Percentiles rank a stretch among this genome's conserved stretches.
phyloP scores from a whole-genome alignment of 2,888 invertebrate genomes.

The Bruchidius siliquastri region DNA sequence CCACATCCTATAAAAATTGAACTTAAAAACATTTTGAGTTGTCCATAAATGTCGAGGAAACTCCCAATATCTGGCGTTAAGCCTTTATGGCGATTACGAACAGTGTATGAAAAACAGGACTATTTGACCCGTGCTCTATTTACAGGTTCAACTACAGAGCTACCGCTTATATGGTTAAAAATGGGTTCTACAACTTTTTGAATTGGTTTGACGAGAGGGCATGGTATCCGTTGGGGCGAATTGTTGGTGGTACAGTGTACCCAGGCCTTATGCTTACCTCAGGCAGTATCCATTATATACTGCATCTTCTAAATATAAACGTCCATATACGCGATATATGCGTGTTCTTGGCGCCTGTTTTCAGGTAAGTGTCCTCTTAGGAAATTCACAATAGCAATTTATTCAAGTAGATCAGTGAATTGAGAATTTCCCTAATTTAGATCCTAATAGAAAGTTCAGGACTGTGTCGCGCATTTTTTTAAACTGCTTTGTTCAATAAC shows the following conservation, averaged over 20 bases:
- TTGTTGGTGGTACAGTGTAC: slow-evolving; percentile 98
- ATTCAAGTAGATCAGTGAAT: no score
- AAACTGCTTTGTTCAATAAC: no score
- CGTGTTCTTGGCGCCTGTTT: slow-evolving; percentile 96
- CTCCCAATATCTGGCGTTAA: no score
- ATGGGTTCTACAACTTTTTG: slow-evolving; percentile 98
- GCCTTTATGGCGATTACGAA: no score
- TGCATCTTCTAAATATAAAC: slow-evolving; percentile 90
- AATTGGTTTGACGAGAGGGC: slow-evolving; percentile 99
- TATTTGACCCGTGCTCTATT: no score
- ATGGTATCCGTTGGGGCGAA: slow-evolving; percentile 98
- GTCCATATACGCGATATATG: slow-evolving; percentile 98
- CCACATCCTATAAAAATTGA: no score
- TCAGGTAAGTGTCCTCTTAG: slow-evolving; percentile 59
- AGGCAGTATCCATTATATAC: slow-evolving; percentile 90
- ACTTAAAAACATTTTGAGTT: no score
- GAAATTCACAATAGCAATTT: background rate
- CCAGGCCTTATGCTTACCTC: slow-evolving; percentile 99
- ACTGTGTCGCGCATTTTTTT: no score
- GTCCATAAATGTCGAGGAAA: no score
- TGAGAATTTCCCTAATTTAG: no score
- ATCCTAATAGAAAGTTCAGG: no score
- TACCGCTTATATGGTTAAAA: slow-evolving; percentile 97
- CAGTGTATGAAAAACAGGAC: no score
- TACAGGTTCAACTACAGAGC: slow-evolving; percentile 97